Conservation (phyloP, 2,113 vertebrate genomes). For the Oriolus oriolus region DNA sequence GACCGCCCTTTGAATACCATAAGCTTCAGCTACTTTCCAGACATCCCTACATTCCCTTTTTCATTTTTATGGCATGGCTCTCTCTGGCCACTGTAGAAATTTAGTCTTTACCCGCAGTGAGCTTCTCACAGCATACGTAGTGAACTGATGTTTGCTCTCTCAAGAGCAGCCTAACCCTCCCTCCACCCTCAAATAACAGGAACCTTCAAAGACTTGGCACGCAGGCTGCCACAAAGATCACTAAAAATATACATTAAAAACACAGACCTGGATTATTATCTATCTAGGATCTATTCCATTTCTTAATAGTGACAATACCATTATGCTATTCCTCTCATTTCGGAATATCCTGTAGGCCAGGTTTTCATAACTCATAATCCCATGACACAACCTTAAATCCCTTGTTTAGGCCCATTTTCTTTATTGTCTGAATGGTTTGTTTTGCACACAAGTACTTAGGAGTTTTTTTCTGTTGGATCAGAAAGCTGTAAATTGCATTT, state of each 20-base stretch:
- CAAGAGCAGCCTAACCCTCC: background rate
- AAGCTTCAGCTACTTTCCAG: background rate
- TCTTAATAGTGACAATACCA: background rate
- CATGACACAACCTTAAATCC: background rate
- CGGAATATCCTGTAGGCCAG: background rate
- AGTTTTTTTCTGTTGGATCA: background rate
- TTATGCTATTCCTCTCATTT: background rate
- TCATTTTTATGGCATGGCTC: background rate
- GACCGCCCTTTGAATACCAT: background rate
- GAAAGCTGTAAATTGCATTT: background rate
- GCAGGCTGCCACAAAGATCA: background rate
- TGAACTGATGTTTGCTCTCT: background rate
- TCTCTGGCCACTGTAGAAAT: background rate
- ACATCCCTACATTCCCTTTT: background rate
- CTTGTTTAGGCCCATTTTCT: background rate
- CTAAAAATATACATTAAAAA: background rate
- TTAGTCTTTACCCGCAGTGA: background rate
- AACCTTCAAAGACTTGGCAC: background rate
- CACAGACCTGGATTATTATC: background rate
- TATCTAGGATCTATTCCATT: background rate
- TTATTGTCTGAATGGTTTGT: background rate
- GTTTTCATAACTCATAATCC: background rate
- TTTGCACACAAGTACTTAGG: background rate
- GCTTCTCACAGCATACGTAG: background rate
- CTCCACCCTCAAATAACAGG: background rate